A percentile compares a stretch with the other conserved stretches of the same genome.
These are phyloP conservation scores for Ardeotis arabs DNA, from an alignment of 2,113 vertebrate species.

Conservation along the genomic window DNA sequence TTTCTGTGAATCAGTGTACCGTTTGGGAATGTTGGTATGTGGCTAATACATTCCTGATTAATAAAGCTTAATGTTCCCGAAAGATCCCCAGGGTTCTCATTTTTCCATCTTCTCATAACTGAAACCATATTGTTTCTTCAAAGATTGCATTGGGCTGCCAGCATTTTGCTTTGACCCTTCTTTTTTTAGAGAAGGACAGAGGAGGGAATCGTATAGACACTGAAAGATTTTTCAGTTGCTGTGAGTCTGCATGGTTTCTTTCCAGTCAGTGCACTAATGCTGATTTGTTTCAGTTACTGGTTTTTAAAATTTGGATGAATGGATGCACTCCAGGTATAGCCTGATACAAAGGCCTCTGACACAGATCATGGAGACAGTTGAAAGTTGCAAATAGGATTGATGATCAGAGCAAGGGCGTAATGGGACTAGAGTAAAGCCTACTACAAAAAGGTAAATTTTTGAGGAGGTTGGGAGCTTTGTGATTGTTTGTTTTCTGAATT, in stretches of 20 bases:
- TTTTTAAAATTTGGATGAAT: not conserved
- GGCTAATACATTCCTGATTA: slow-evolving; percentile 28
- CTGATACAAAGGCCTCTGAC: not conserved
- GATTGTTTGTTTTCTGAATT: slow-evolving; percentile 1
- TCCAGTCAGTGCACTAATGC: not conserved
- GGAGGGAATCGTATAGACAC: not conserved
- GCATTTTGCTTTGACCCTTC: slow-evolving; percentile 19
- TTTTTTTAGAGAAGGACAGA: not conserved
- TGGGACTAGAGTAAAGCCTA: not conserved
- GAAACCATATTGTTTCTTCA: slow-evolving; percentile 23
- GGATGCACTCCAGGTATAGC: not conserved
- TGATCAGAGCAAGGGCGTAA: not conserved
- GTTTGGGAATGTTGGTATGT: slow-evolving; percentile 33
- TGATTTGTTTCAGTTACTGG: not conserved
- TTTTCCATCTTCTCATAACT: slow-evolving; percentile 39
- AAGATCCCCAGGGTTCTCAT: slow-evolving; percentile 31
- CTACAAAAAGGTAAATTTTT: slow-evolving; percentile 6
- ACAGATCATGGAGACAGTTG: not conserved
- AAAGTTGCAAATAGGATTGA: not conserved
- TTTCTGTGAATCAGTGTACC: not conserved
- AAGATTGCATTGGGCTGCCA: not conserved
- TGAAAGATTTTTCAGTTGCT: rapidly evolving
- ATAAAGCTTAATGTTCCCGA: slow-evolving; percentile 26
- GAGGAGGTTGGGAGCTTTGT: not conserved
- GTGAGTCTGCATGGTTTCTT: not conserved